phyloP scores from a whole-genome alignment of 2,888 invertebrate genomes.

The Aporophyla lueneburgensis region DNA sequence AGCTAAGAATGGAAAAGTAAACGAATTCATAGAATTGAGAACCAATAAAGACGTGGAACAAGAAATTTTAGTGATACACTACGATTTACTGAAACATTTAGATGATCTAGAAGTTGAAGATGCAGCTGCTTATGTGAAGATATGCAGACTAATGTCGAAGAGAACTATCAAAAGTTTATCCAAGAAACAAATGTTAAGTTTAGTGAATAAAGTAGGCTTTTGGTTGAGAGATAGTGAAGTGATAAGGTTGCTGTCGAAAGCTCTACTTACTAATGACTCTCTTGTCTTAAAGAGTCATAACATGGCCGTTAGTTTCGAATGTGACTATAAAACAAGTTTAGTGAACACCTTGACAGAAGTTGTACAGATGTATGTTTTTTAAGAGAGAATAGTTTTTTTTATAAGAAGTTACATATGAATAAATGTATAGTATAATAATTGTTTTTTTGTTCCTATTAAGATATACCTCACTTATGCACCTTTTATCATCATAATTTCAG shows the following conservation, averaged over 20 bases:
- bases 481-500: background rate
- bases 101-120: slow-evolving; percentile 77
- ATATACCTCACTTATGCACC: background rate
- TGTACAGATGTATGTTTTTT: slow-evolving; percentile 74
- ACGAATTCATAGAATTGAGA: slow-evolving; percentile 77
- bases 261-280: slow-evolving; percentile 74
- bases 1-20: slow-evolving; percentile 70
- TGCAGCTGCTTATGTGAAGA: slow-evolving; percentile 73
- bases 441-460: slow-evolving; percentile 5
- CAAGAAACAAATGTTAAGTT: slow-evolving; percentile 78
- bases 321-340: slow-evolving; percentile 65
- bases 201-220: slow-evolving; percentile 75
- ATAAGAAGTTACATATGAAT: slow-evolving; percentile 14
- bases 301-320: slow-evolving; percentile 51
- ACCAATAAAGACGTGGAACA: slow-evolving; percentile 83
- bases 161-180: slow-evolving; percentile 80
- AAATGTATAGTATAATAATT: slow-evolving; percentile 13
- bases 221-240: slow-evolving; percentile 71
- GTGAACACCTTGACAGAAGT: slow-evolving; percentile 72
- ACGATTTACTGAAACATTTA: slow-evolving; percentile 76
- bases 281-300: slow-evolving; percentile 76
- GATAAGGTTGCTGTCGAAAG: slow-evolving; percentile 76
- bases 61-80: slow-evolving; percentile 79
- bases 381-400: slow-evolving; percentile 10
- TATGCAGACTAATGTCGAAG: slow-evolving; percentile 80